A percentile compares a stretch with the other conserved stretches of the same genome.
Evolutionary conservation across 2,888 invertebrate species (phyloP).

Genomic region (Xylophagus ater): DNA sequence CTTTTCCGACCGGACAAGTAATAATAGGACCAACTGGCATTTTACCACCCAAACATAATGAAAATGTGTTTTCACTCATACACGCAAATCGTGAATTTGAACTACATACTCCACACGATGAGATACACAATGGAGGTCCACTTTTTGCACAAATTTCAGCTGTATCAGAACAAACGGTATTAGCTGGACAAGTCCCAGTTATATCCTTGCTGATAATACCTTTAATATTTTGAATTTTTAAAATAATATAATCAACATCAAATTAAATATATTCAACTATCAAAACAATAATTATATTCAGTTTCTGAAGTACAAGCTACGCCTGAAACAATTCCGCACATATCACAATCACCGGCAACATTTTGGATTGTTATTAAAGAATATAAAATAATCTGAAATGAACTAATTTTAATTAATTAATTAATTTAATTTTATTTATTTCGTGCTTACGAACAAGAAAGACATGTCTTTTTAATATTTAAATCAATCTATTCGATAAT

Average conservation of each 20-base stretch:
- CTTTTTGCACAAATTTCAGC: not conserved
- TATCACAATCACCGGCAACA: slow-evolving; percentile 3
- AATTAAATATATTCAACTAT: not conserved
- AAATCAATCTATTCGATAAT: no score
- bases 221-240: not conserved
- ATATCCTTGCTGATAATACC: not conserved
- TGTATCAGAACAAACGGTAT: slow-evolving; percentile 1
- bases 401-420: not conserved
- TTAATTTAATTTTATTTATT: not conserved
- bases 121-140: not conserved
- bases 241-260: not conserved
- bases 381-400: not conserved
- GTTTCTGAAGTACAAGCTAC: slow-evolving; percentile 8
- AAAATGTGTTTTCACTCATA: slow-evolving; percentile 6
- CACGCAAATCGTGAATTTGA: slow-evolving; percentile 7
- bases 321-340: slow-evolving; percentile 5
- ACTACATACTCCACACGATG: slow-evolving; percentile 5
- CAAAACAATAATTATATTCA: slow-evolving; percentile 1
- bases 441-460: no score
- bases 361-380: not conserved
- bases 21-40: not conserved
- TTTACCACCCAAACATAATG: slow-evolving; percentile 7
- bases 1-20: slow-evolving; percentile 1
- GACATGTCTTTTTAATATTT: no score
- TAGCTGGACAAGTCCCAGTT: slow-evolving; percentile 2